Evolutionary conservation across 2,113 vertebrate genomes (phyloP).

Genomic region (Malaclemys terrapin): DNA sequence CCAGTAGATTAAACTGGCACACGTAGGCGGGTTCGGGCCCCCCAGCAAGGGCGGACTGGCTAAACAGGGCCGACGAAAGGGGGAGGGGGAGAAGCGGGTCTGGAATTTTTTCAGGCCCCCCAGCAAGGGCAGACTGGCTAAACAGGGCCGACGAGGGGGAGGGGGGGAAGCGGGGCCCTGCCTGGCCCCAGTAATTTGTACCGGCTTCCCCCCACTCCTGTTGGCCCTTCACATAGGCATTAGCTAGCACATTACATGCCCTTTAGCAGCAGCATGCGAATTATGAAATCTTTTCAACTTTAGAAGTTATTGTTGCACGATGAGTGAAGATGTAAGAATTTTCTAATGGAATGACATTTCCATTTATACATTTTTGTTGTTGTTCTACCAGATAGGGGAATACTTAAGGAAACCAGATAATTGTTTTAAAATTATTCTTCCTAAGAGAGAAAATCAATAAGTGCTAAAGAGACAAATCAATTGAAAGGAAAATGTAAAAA

Average conservation of each 20-base stretch:
- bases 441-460: constrained; percentile 31
- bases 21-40: too few relatives aligned
- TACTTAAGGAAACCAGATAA: constrained; percentile 16
- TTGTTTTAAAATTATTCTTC: neutral
- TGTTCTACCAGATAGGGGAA: constrained; percentile 17
- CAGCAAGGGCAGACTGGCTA: too few relatives aligned
- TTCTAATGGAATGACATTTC: neutral
- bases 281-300: neutral
- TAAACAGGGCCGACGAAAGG: too few relatives aligned
- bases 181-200: too few relatives aligned
- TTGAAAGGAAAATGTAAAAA: constrained; percentile 1
- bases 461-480: neutral
- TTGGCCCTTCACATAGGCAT: too few relatives aligned
- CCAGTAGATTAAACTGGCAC: neutral
- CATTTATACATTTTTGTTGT: neutral
- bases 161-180: too few relatives aligned
- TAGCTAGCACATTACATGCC: neutral
- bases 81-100: too few relatives aligned
- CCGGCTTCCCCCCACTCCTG: too few relatives aligned
- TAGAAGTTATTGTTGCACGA: constrained; percentile 7
- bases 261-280: neutral
- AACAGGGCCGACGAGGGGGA: too few relatives aligned
- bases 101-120: too few relatives aligned
- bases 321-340: neutral
- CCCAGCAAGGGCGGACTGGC: too few relatives aligned